A percentile compares a stretch with the other conserved stretches of the same genome.
Conservation (phyloP, 2,888 invertebrate genomes). For the Actias luna region DNA sequence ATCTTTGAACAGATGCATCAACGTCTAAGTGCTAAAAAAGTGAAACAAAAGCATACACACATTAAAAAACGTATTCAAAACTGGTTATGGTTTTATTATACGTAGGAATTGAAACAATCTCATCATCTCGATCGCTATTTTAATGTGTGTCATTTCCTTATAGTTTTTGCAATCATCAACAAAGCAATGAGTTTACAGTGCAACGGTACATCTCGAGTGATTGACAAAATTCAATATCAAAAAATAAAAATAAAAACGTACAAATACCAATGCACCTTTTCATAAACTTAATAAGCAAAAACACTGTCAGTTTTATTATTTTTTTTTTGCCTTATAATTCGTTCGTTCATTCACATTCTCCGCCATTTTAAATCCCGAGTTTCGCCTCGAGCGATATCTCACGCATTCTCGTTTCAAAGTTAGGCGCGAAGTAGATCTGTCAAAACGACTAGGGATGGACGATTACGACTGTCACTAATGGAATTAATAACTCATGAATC, state of each 20-base stretch:
- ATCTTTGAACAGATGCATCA: background rate
- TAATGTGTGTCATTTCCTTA: conserved; percentile 15
- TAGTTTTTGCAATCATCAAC: conserved; percentile 15
- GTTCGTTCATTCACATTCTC: background rate
- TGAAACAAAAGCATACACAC: background rate
- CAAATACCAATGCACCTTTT: conserved; percentile 8
- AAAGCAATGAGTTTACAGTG: conserved; percentile 20
- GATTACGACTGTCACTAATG: conserved; percentile 21
- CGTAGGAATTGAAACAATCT: background rate
- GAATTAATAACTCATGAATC: conserved; percentile 11
- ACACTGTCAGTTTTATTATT: conserved; percentile 34
- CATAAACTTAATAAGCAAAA: conserved; percentile 37
- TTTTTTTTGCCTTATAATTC: conserved; percentile 17
- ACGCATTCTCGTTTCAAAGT: conserved; percentile 71
- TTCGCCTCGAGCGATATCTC: conserved; percentile 65
- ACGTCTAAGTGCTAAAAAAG: background rate
- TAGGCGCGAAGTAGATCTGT: conserved; percentile 62
- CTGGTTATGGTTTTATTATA: background rate
- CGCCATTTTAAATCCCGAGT: conserved; percentile 45
- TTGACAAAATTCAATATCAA: conserved; percentile 16
- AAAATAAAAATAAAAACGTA: background rate
- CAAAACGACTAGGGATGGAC: conserved; percentile 42
- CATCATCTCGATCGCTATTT: conserved; percentile 12
- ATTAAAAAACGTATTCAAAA: background rate
- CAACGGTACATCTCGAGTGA: conserved; percentile 24